Conservation (phyloP, 2,797 vertebrate species). For the Hephaestus fuliginosus region DNA sequence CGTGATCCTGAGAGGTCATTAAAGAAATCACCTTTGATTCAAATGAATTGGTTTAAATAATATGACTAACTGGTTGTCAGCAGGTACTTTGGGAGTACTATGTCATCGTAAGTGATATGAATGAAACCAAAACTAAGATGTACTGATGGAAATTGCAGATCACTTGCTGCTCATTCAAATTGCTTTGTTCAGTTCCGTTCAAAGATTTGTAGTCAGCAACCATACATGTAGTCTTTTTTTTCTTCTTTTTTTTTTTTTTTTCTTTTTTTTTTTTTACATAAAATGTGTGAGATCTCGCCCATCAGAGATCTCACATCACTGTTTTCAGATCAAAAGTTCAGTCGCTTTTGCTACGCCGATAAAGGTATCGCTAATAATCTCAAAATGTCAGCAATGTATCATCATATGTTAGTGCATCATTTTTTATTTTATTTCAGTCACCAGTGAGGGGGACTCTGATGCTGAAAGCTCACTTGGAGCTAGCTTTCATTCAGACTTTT, state of each 20-base stretch:
- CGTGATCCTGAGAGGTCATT: not conserved
- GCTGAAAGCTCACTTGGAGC: not conserved
- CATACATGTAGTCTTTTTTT: not conserved
- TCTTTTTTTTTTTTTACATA: too few species aligned
- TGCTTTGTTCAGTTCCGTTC: not conserved
- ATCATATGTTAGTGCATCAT: not conserved
- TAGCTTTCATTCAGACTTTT: not conserved
- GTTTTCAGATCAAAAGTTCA: not conserved
- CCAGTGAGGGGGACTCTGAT: not conserved
- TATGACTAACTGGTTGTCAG: not conserved
- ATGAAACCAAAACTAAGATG: not conserved
- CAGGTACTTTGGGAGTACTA: not conserved
- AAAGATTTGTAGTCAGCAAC: not conserved
- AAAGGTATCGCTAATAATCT: not conserved
- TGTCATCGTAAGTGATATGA: not conserved
- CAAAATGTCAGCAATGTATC: not conserved
- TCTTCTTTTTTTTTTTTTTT: too few species aligned
- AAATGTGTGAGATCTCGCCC: too few species aligned
- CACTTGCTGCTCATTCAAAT: not conserved
- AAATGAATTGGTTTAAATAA: not conserved
- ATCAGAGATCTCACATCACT: not conserved
- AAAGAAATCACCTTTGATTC: not conserved
- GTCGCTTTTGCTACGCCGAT: not conserved
- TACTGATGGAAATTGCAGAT: not conserved
- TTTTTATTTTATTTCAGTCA: conserved; percentile 3